These are phyloP conservation scores for Parauchenoglanis punctatus DNA, from an alignment of 2,797 vertebrate genomes.

Conservation along the genomic window DNA sequence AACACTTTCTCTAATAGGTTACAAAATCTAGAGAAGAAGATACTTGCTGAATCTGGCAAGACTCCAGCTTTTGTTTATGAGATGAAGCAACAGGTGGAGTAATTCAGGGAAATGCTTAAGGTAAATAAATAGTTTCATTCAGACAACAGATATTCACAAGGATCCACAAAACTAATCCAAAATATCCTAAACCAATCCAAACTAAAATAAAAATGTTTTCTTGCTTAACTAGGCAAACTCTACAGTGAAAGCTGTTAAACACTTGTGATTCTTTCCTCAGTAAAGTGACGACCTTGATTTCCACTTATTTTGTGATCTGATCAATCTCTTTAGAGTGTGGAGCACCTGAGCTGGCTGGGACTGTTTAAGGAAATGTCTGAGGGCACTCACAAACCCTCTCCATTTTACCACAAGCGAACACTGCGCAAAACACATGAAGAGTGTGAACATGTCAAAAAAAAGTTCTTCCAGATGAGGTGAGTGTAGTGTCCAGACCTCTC, in stretches of 20 bases:
- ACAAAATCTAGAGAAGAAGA: constrained; percentile 78
- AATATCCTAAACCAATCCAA: background rate
- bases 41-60: constrained; percentile 69
- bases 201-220: background rate
- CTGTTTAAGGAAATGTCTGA: constrained; percentile 79
- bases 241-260: background rate
- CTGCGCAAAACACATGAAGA: constrained; percentile 76
- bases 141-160: background rate
- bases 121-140: constrained; percentile 47
- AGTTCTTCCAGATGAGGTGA: constrained; percentile 79
- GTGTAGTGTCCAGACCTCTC: background rate
- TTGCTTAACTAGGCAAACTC: background rate
- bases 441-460: constrained; percentile 75
- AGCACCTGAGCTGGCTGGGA: constrained; percentile 82
- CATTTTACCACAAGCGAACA: constrained; percentile 79
- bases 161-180: background rate
- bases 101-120: constrained; percentile 79
- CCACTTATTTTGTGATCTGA: background rate
- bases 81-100: constrained; percentile 81
- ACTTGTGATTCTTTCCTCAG: background rate
- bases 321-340: constrained; percentile 71
- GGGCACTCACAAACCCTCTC: constrained; percentile 75
- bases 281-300: background rate
- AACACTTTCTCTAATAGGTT: constrained; percentile 64
- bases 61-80: constrained; percentile 76